Base-by-base conservation (phyloP, 2,113 vertebrate genomes). In the Crypturellus undulatus region DNA sequence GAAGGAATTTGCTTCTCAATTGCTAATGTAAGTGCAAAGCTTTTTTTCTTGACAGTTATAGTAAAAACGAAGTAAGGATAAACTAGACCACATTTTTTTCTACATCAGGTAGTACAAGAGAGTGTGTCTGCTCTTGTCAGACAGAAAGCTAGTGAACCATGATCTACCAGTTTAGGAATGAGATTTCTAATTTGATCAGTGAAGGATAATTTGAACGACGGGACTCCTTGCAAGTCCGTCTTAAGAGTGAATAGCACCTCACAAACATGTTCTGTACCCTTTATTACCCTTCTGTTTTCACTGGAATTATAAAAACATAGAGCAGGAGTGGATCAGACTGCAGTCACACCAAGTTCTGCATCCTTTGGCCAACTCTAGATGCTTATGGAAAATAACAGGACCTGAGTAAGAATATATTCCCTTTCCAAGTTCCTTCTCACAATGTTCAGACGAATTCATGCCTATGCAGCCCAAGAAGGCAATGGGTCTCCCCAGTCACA, bases 61-160 rank as follows among this genome's bases (percentile, higher is more conserved):
- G 26, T 4, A 67, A 84, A 93, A 92, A 71, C 38, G 51, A 84
- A 62, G 25, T 62, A 52, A 75, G 28, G 62, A 28, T 63, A 84
- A 63, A 64, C 47, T 2, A 79, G 22, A 40, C 18, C 0, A 0
- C 15, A 38, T 6, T 62, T 93, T 58, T 49, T 93, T 40, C 36
- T 73, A 63, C 19, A 87, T 68, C 24, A 75, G 36, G 16, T 8
- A 89, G 49, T 64, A 63, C 43, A 73, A 47, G 15, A 25, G 25
- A 90, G 11, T 25, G 13, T 24, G 52, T 67, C 30, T 58, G 54
- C 17, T 32, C 22, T 45, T 67, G 6, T 63, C 56, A 68, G 69
- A 69, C 90, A 7, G 6, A 87, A 87, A 64, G 26, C 24, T 47
- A 89, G 47, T 17, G 79, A 32, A 17, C 34, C 25, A 76, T 32